These are phyloP conservation scores for Bacillus rossius DNA, from an alignment of 1,140 invertebrate genomes.

Conservation along the genomic window DNA sequence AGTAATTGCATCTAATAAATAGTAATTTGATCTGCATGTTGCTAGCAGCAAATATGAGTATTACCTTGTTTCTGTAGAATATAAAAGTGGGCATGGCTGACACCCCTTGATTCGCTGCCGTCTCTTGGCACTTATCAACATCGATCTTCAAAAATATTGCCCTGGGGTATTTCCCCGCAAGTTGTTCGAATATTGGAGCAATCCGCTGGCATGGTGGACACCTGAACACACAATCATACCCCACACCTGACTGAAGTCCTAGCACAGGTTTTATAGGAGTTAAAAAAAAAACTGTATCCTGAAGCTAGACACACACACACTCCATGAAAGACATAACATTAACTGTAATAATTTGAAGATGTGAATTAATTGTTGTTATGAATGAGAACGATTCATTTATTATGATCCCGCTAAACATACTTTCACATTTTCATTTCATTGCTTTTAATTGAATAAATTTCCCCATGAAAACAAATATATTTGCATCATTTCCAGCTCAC, in stretches of 20 bases:
- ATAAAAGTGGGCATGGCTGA: slow-evolving; percentile 97
- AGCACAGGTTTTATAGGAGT: no score
- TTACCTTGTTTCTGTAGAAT: slow-evolving; percentile 82
- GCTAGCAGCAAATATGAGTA: slow-evolving; percentile 13
- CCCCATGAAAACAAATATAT: no score
- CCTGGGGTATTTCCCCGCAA: slow-evolving; percentile 78
- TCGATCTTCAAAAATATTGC: slow-evolving; percentile 95
- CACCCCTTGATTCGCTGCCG: slow-evolving; percentile 78
- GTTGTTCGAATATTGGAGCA: slow-evolving; percentile 81
- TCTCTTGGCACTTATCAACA: slow-evolving; percentile 83
- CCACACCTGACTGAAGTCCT: no score
- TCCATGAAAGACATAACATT: background rate
- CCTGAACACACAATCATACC: slow-evolving; percentile 49
- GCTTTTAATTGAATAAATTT: no score
- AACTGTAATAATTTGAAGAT: no score
- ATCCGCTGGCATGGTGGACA: slow-evolving; percentile 94
- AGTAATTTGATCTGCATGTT: no score
- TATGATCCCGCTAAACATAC: no score
- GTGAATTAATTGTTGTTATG: no score
- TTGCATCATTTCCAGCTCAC: no score
- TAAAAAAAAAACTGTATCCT: background rate
- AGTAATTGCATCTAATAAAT: no score
- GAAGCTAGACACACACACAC: background rate
- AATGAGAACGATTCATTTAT: no score
- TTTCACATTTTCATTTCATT: no score